Evolutionary conservation across 2,797 vertebrate genomes (phyloP).

Genomic region (Apogon talboti): DNA sequence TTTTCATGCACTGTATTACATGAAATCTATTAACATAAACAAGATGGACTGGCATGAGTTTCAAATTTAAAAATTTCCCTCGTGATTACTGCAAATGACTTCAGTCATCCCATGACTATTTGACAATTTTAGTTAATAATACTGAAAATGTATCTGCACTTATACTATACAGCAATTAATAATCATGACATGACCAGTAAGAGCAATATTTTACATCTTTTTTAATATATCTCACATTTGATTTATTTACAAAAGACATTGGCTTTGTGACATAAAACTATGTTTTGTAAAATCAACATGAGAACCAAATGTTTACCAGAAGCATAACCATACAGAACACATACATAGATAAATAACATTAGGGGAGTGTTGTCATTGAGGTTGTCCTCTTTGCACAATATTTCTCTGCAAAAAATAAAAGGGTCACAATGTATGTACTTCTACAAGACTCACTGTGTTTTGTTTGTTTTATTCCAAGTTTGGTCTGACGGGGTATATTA

Average conservation of each 20-base stretch:
- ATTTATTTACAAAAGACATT: conserved; percentile 87
- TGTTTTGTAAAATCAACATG: conserved; percentile 79
- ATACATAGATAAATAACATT: conserved; percentile 74
- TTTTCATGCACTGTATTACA: too few species aligned
- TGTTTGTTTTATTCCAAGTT: conserved; percentile 42
- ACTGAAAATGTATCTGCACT: not conserved
- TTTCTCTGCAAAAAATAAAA: conserved; percentile 63
- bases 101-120: not conserved
- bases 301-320: conserved; percentile 78
- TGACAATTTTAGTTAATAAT: not conserved
- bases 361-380: conserved; percentile 46
- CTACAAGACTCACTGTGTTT: conserved; percentile 40
- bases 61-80: too few species aligned
- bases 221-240: conserved; percentile 87
- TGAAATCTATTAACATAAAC: too few species aligned
- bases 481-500: conserved; percentile 47
- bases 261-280: conserved; percentile 81
- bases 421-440: conserved; percentile 51
- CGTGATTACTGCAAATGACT: not conserved
- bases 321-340: conserved; percentile 76
- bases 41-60: too few species aligned
- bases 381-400: conserved; percentile 50
- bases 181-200: conserved; percentile 10
- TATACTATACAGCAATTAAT: not conserved
- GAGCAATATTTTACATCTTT: conserved; percentile 74